Evolutionary conservation across 92 coral and sea anemone species (phyloP).

Genomic region (Palythoa grandis): DNA sequence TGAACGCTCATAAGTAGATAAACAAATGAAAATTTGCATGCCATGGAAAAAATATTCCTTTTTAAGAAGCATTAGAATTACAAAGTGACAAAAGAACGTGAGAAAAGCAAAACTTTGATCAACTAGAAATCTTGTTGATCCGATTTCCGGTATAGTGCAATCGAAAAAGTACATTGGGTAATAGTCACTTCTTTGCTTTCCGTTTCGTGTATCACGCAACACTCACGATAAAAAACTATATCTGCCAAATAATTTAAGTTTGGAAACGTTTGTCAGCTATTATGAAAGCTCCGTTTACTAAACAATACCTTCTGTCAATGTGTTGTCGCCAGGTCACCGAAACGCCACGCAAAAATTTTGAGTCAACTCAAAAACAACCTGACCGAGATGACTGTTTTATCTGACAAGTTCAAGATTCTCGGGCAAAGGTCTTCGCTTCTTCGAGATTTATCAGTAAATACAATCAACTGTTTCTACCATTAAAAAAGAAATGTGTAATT

Average conservation of each 20-base stretch:
- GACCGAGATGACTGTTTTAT: background rate
- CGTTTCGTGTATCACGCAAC: background rate
- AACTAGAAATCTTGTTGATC: background rate
- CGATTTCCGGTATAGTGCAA: slow-evolving; percentile 15
- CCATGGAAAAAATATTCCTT: no score
- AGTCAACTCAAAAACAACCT: background rate
- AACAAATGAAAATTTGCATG: no score
- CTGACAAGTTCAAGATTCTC: slow-evolving; percentile 32
- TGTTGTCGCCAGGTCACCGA: slow-evolving; percentile 29
- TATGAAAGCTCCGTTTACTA: background rate
- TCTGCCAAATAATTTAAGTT: background rate
- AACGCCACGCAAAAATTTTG: slow-evolving; percentile 10
- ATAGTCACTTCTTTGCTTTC: background rate
- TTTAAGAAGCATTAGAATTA: no score
- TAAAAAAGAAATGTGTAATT: background rate
- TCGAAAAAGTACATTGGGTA: background rate
- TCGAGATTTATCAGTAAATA: background rate
- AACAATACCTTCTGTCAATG: background rate
- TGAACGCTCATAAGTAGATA: no score
- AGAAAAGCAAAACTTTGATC: background rate
- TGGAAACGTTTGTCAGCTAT: slow-evolving; percentile 8
- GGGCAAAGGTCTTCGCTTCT: slow-evolving; percentile 17
- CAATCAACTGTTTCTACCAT: background rate
- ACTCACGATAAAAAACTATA: background rate
- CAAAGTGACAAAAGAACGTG: no score